These are phyloP conservation scores for Cryptoblepharus egeriae DNA, from an alignment of 2,797 vertebrate species.

Conservation along the genomic window DNA sequence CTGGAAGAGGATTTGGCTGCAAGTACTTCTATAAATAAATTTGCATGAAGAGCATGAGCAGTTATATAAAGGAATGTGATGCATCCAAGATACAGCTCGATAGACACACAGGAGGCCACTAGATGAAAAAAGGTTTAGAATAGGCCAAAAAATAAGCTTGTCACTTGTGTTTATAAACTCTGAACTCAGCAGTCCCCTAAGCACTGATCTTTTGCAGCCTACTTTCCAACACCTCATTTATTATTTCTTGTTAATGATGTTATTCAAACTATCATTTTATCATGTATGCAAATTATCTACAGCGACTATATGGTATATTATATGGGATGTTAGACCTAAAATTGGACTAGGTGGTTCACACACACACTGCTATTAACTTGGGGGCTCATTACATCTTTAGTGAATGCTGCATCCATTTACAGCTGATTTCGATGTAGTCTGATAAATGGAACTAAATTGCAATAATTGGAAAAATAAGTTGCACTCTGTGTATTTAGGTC, in stretches of 20 bases:
- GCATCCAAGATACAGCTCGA: neutral
- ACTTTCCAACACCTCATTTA: neutral
- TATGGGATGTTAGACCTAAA: neutral
- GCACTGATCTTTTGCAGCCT: neutral
- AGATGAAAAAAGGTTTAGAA: neutral
- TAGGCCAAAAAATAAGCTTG: neutral
- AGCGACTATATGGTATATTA: neutral
- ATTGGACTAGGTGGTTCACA: neutral
- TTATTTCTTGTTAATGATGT: neutral
- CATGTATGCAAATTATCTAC: neutral
- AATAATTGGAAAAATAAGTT: conserved; percentile 1
- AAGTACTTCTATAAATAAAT: too few relatives aligned
- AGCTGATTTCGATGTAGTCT: neutral
- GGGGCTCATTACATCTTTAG: neutral
- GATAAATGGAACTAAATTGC: conserved; percentile 9
- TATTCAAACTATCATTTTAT: neutral
- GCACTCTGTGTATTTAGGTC: neutral
- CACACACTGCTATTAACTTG: neutral
- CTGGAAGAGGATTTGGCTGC: too few relatives aligned
- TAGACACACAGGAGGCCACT: neutral
- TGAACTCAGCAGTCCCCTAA: neutral
- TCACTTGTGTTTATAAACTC: neutral
- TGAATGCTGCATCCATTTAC: neutral
- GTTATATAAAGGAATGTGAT: neutral
- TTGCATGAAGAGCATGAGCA: neutral